Evolutionary conservation across 2,113 vertebrate genomes (phyloP), one percentile per base, ranked within the genome.

Genomic region (Myodes glareolus): DNA sequence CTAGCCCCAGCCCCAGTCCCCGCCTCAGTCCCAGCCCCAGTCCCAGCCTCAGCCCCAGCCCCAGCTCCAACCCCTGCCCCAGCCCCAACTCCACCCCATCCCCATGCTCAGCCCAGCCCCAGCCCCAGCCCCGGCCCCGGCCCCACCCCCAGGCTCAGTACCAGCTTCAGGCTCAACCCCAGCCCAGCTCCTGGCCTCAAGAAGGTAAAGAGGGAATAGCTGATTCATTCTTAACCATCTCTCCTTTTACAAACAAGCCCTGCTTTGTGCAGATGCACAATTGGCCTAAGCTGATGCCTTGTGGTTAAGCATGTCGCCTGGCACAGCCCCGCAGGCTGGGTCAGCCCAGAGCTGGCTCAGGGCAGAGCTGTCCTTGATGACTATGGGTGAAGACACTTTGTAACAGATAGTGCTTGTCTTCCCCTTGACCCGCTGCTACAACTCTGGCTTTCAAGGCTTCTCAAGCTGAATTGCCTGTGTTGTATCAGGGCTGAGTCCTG

Each of bases 191-290:
- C 63, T 36, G 85, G 85, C 31, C 36, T 31, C 80, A 16, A 50
- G n/a, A 52, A 97, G 55, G 77, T 97, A 94, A 92, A 7, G 11
- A 82, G 90, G 90, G 96, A 96, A 52, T 4, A 87, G 96, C 87
- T n/a, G 91, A 36, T 96, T 97, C 96, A 88, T 97, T 93, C 2
- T 84, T 58, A 86, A 2, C 39, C 13, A 68, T 87, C 93, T 98
- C 97, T 98, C 99, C 98, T 98, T 98, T 97, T 39, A 96, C 98
- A 98, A 93, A 98, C 99, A 99, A 98, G 98, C 92, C 72, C 92
- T 85, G 98, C 99, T 99, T 99, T 99, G 99, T 99, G 98, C 63
- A 88, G 96, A 97, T 42, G 58, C 94, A 96, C 98, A 97, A 91
- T 94, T 94, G 97, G 97, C 98, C 91, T 94, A 95, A 98, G 96